phyloP scores from a whole-genome alignment of 2,888 invertebrate species.

The Thumatha senex region DNA sequence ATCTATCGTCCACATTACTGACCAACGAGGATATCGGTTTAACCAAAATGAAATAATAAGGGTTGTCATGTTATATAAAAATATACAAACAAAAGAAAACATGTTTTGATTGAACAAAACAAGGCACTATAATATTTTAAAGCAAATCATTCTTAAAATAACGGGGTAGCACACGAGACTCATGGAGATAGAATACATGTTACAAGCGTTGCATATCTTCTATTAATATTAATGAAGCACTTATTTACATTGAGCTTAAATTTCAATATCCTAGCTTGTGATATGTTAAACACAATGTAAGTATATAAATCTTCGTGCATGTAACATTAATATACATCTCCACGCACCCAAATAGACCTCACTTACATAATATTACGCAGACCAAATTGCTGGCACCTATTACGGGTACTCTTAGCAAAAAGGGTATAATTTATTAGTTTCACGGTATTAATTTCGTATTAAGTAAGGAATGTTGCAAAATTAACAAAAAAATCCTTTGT shows the following conservation, averaged over 20 bases:
- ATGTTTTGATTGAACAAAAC: constrained; percentile 44
- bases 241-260: constrained; percentile 55
- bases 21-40: not conserved
- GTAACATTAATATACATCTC: constrained; percentile 46
- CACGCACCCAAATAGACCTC: constrained; percentile 50
- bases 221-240: constrained; percentile 43
- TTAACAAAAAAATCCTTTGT: too few species aligned
- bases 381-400: constrained; percentile 40
- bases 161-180: constrained; percentile 44
- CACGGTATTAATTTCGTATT: too few species aligned
- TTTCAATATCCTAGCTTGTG: constrained; percentile 48
- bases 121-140: constrained; percentile 61
- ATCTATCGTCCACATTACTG: not conserved
- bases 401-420: too few species aligned
- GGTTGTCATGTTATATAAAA: too few species aligned
- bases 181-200: constrained; percentile 44
- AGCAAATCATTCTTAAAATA: constrained; percentile 27
- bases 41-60: too few species aligned
- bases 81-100: too few species aligned
- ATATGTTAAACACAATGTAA: constrained; percentile 64
- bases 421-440: too few species aligned
- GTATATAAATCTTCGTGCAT: constrained; percentile 51
- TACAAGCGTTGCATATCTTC: constrained; percentile 46
- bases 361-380: constrained; percentile 46
- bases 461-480: too few species aligned